phyloP scores from a whole-genome alignment of 37 sponge, comb jelly and placozoan genomes.

The Bolinopsis microptera region DNA sequence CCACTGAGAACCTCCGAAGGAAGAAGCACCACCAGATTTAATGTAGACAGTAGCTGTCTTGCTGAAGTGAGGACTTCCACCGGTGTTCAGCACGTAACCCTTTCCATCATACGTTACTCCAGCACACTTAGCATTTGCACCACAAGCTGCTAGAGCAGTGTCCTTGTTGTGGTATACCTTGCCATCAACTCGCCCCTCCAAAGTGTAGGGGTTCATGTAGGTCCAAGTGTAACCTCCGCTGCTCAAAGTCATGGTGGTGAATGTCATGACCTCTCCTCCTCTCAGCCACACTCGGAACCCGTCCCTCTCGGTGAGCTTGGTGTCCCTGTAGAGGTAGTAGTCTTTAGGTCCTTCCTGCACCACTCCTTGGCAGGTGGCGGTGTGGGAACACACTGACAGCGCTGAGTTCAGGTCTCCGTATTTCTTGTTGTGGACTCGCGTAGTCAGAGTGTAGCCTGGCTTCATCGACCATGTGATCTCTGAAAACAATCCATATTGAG shows the following conservation, averaged over 20 bases:
- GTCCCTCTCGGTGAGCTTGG: constrained; percentile 1
- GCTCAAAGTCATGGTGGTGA: background rate
- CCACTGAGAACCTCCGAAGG: constrained; percentile 17
- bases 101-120: constrained; percentile 26
- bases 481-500: background rate
- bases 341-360: constrained; percentile 7
- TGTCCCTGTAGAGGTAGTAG: constrained; percentile 10
- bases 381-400: background rate
- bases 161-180: constrained; percentile 5
- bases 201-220: background rate
- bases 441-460: background rate
- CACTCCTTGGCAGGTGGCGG: background rate
- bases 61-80: background rate
- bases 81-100: background rate
- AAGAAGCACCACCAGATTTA: background rate
- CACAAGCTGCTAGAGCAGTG: background rate
- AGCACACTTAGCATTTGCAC: background rate
- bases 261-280: background rate
- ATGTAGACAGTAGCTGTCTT: background rate
- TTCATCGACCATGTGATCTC: constrained; percentile 6
- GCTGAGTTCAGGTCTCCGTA: constrained; percentile 2
- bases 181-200: background rate
- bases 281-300: background rate
- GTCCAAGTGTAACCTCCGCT: constrained; percentile 9
- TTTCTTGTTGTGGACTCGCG: background rate